These are phyloP conservation scores for Morelia viridis DNA, from an alignment of 2,797 vertebrate species.

Conservation along the genomic window DNA sequence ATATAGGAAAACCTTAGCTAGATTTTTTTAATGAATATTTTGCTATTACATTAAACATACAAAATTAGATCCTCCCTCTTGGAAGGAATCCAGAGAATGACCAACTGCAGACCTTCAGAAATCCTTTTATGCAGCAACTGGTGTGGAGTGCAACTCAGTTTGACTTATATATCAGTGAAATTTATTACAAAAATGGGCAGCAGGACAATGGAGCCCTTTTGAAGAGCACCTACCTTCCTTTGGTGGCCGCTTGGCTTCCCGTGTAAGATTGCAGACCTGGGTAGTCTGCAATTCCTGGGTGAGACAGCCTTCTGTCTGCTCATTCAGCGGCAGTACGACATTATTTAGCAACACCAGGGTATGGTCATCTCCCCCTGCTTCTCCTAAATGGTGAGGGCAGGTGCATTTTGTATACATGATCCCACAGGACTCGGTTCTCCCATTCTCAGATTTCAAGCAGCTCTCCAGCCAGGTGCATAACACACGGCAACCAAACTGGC, in stretches of 20 bases:
- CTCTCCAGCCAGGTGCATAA: conserved; percentile 98
- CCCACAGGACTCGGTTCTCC: conserved; percentile 93
- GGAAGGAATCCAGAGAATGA: neutral
- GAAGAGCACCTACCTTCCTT: conserved; percentile 94
- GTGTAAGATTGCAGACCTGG: conserved; percentile 95
- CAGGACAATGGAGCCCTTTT: conserved; percentile 18
- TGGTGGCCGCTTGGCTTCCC: conserved; percentile 92
- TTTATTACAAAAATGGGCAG: conserved; percentile 8
- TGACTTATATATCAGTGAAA: conserved; percentile 11
- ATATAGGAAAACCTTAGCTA: neutral
- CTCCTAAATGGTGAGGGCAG: conserved; percentile 97
- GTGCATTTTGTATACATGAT: conserved; percentile 98
- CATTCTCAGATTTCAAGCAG: conserved; percentile 97
- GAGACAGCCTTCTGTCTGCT: conserved; percentile 97
- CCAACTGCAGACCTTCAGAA: conserved; percentile 12
- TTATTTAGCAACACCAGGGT: conserved; percentile 92
- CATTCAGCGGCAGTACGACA: conserved; percentile 95
- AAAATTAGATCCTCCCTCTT: conserved; percentile 31
- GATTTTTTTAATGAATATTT: neutral
- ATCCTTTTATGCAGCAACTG: conserved; percentile 17
- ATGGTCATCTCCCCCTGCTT: conserved; percentile 91
- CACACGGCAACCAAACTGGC: conserved; percentile 98
- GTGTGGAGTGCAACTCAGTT: conserved; percentile 36
- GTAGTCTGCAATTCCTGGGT: conserved; percentile 95
- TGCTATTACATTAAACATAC: conserved; percentile 3